Conservation (phyloP, 2,888 invertebrate genomes). For the Thera britannica region DNA sequence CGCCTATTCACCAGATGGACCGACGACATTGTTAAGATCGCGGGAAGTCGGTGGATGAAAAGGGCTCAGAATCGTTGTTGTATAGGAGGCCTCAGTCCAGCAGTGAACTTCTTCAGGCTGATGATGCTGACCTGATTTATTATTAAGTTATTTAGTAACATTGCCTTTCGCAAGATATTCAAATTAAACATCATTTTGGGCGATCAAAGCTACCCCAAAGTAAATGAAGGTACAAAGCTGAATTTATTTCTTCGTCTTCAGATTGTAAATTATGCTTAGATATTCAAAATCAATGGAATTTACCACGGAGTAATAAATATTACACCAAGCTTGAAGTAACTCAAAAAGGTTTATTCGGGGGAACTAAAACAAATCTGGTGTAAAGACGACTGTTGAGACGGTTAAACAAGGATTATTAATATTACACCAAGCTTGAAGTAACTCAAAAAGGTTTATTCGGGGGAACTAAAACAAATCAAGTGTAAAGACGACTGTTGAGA, state of each 20-base stretch:
- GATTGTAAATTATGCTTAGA: slow-evolving; percentile 21
- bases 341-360: not conserved
- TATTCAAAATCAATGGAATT: slow-evolving; percentile 25
- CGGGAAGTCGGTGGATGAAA: too few species aligned
- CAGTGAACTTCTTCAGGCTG: too few species aligned
- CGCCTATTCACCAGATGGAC: too few species aligned
- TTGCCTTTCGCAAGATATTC: slow-evolving; percentile 1
- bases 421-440: not conserved
- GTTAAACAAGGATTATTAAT: not conserved
- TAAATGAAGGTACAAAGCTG: slow-evolving; percentile 18
- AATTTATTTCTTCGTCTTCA: slow-evolving; percentile 17
- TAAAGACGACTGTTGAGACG: too few species aligned
- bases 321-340: not conserved
- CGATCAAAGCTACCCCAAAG: slow-evolving; percentile 15
- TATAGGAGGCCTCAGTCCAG: too few species aligned
- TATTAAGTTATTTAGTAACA: not conserved
- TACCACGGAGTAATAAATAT: slow-evolving; percentile 5
- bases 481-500: too few species aligned
- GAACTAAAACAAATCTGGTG: too few species aligned
- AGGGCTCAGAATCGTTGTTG: too few species aligned
- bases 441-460: not conserved
- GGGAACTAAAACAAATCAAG: too few species aligned
- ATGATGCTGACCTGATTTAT: too few species aligned
- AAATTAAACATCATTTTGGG: slow-evolving; percentile 17
- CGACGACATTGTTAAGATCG: too few species aligned